These are phyloP conservation scores for Tipula confusa DNA, from an alignment of 2,888 invertebrate species.

Conservation along the genomic window DNA sequence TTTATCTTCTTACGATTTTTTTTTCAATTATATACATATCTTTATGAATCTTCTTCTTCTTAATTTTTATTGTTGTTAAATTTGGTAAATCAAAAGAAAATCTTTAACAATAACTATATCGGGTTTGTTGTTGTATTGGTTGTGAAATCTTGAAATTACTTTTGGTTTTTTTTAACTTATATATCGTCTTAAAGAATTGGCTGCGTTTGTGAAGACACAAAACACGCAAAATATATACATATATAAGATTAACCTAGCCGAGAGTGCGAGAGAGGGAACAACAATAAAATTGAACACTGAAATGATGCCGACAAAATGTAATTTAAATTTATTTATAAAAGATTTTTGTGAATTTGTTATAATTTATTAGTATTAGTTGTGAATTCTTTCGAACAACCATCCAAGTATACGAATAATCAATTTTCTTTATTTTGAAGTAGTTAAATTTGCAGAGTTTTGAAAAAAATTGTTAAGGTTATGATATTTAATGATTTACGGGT, in stretches of 20 bases:
- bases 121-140: background rate
- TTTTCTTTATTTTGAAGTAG: background rate
- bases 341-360: conserved; percentile 16
- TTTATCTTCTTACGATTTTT: background rate
- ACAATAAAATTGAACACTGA: conserved; percentile 12
- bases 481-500: no score
- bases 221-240: background rate
- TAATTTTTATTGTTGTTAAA: background rate
- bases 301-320: conserved; percentile 25
- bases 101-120: conserved; percentile 16
- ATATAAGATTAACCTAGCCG: background rate
- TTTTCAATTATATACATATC: background rate
- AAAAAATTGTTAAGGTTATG: no score
- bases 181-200: background rate
- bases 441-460: background rate
- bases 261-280: background rate
- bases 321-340: conserved; percentile 13
- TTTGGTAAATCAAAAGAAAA: conserved; percentile 16
- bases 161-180: background rate
- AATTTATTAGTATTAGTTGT: background rate
- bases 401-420: background rate
- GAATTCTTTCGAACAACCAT: background rate
- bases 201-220: conserved; percentile 16
- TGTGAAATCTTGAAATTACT: background rate
- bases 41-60: background rate